Evolutionary conservation across 2,113 vertebrate genomes (phyloP).

Genomic region (Spilogale gracilis): DNA sequence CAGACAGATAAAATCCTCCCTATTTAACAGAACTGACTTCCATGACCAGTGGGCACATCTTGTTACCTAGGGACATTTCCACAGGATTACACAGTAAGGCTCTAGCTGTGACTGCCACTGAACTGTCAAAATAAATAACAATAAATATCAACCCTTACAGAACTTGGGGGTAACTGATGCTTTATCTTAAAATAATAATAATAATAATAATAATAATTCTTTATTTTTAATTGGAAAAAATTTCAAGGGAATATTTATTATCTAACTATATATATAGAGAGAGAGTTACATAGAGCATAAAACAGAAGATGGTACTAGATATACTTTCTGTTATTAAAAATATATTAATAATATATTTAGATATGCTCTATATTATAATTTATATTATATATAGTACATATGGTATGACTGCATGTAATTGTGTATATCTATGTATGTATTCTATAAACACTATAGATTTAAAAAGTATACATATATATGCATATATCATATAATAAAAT

Average conservation of each 20-base stretch:
- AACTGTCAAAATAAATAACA: slow-evolving; percentile 65
- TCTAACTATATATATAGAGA: neutral
- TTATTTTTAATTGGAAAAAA: neutral
- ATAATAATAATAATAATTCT: neutral
- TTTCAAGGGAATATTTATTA: neutral
- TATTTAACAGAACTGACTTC: slow-evolving; percentile 75
- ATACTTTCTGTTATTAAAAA: neutral
- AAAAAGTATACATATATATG: neutral
- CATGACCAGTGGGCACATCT: slow-evolving; percentile 20
- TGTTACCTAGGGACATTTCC: slow-evolving; percentile 44
- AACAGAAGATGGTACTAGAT: neutral
- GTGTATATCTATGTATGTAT: neutral
- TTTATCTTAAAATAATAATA: neutral
- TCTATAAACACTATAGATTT: neutral
- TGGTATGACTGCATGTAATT: neutral
- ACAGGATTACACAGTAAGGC: neutral
- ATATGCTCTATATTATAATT: neutral
- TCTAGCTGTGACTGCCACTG: neutral
- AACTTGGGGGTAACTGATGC: neutral
- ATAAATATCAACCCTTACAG: slow-evolving; percentile 15
- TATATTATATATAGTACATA: neutral
- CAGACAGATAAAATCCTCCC: slow-evolving; percentile 66
- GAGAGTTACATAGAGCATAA: neutral
- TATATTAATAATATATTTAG: neutral
- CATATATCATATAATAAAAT: neutral